Conservation (phyloP, 1,140 invertebrate species). For the Bombus sibiricus region DNA sequence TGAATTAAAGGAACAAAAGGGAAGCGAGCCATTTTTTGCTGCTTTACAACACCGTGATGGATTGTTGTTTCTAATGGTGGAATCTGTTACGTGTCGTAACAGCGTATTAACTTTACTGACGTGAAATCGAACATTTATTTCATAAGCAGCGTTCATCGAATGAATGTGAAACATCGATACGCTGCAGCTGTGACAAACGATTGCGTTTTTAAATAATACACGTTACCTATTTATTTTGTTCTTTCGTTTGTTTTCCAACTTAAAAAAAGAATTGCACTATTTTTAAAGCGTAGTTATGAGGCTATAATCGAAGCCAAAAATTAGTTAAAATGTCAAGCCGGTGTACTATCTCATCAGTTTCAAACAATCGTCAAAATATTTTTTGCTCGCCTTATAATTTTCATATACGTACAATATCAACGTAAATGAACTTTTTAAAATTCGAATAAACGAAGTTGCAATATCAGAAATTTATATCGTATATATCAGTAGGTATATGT, state of each 20-base stretch:
- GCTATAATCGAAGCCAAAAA: neutral
- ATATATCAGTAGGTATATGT: neutral
- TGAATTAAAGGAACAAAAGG: slow-evolving; percentile 36
- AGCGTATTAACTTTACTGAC: slow-evolving; percentile 16
- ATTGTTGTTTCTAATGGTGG: slow-evolving; percentile 31
- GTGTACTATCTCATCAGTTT: neutral
- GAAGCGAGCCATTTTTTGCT: slow-evolving; percentile 3
- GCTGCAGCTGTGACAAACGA: neutral
- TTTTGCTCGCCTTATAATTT: neutral
- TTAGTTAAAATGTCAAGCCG: neutral
- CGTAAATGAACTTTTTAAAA: neutral
- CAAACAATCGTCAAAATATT: neutral
- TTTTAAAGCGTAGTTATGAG: neutral
- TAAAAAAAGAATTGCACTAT: neutral
- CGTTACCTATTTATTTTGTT: neutral
- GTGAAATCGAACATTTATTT: slow-evolving; percentile 32
- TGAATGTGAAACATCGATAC: neutral
- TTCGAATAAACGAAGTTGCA: neutral
- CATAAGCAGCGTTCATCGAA: neutral
- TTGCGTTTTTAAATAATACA: neutral
- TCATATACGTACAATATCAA: neutral
- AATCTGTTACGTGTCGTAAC: slow-evolving; percentile 34
- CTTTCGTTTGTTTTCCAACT: neutral
- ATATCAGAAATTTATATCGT: neutral
- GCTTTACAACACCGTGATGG: slow-evolving; percentile 23